Base-by-base conservation (phyloP, 2,888 invertebrate species). In the Nipponacmea schrenckii region DNA sequence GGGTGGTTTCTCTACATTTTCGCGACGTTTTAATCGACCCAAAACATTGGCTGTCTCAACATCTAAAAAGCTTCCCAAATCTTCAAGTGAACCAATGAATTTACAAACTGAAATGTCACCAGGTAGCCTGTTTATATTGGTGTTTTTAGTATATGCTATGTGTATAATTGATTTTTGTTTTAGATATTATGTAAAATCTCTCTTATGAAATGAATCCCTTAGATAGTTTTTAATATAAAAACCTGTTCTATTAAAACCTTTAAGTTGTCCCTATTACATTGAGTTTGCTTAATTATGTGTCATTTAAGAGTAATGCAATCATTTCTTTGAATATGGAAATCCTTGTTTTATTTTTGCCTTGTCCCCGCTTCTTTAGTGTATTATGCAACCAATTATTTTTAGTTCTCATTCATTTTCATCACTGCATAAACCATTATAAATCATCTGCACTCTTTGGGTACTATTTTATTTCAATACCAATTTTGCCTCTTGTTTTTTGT, bases 51-150 rank as follows among this genome's bases (percentile, higher is more conserved):
- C 80, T 24, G 79, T 86, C 62, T 74, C 77, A 15, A 73, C 68
- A 67, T 80, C 76, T 74, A 81, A 77, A 71, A 81, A 80, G 73
- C 80, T 87, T 73, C 83, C 83, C 44, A 87, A 87, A 77, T 88
- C 88, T 0, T 85, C 86, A 14, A 87, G 87, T 74, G 88, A 87
- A 66, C 87, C 88, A 2, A 87, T 87, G 87, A 86, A 86, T 73
- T 79, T 88, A 27, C 84, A 86, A 74, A 88, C 88, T 65, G 88
- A 88, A 62, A 78, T 84, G 46, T 86, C 86, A 20, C 86, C 86
- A 83, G 86, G 85, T 85, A 85, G 73, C 62, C 75, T 46, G 39
- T 39, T 39, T 39, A 64, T 39, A 24, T 50, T n/a, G 65, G 45
- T 27, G 27, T 69, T 24, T 17, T 7, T 45, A 8, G 20, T 0